Evolutionary conservation across 2,113 vertebrate genomes (phyloP), one percentile per base, ranked within the genome.

Genomic region (Theristicus caerulescens): DNA sequence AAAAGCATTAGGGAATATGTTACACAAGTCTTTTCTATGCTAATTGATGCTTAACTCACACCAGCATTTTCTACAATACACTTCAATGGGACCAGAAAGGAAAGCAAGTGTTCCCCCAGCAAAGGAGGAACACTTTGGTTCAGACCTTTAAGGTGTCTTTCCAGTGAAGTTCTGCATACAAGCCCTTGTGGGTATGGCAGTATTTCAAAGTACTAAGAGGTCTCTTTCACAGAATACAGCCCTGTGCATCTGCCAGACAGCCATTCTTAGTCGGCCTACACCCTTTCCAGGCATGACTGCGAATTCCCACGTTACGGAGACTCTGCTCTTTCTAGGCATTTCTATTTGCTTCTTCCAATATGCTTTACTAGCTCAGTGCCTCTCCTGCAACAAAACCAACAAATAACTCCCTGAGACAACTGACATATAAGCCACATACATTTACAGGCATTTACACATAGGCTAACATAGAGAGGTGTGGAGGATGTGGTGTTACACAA

Each of bases 201-300:
- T 44, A 70, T 83, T 87, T 83, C 52, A 88, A 88, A 74, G 10
- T 86, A 44, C 42, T 13, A 9, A 86, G 78, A 83, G 51, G 34
- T 55, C 22, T 91, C 52, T 86, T 93, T 80, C 58, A 86, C 49
- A 82, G 61, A 95, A 54, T 42, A 79, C 42, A 82, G 69, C 31
- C 31, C 49, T 52, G 40, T 46, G n/a, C n/a, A 79, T 92, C n/a
- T 94, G 76, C 40, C 72, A 93, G 46, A 16, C 62, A 88, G 21
- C 36, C 59, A 72, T 32, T 82, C 51, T 47, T 59, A 22, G 52
- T 42, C 69, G 84, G 34, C 17, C 72, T 58, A 54, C 20, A 54
- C 38, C 27, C 61, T 49, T 51, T 78, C 67, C 38, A 59, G 79
- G 54, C 27, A 73, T 25, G 25, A 61, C 31, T 5, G 3, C 1